Conservation (phyloP, 2,888 invertebrate genomes). For the Agonopterix arenella region DNA sequence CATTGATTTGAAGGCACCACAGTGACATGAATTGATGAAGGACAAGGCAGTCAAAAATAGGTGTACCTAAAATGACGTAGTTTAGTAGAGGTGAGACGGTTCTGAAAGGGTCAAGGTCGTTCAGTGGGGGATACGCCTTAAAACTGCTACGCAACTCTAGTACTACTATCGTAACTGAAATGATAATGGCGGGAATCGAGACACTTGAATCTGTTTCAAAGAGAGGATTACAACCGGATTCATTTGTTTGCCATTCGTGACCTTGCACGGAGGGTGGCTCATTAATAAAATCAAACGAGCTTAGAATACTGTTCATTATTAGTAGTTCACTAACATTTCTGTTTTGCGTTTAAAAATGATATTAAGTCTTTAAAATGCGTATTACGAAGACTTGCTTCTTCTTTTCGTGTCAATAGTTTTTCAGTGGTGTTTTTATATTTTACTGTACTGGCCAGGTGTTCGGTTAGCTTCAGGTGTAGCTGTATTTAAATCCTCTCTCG, state of each 20-base stretch:
- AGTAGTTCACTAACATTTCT: too few relatives aligned
- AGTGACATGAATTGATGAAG: neutral
- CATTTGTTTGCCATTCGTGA: slow-evolving; percentile 45
- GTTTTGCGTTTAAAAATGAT: too few relatives aligned
- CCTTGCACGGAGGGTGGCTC: slow-evolving; percentile 35
- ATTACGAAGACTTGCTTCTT: too few relatives aligned
- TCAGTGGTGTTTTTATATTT: too few relatives aligned
- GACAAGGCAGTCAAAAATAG: too few relatives aligned
- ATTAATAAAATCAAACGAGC: slow-evolving; percentile 30
- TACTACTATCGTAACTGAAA: slow-evolving; percentile 25
- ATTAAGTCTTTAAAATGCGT: too few relatives aligned
- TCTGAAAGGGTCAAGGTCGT: too few relatives aligned
- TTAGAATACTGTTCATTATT: too few relatives aligned
- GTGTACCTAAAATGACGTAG: neutral
- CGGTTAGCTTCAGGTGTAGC: too few relatives aligned
- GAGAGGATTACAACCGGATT: slow-evolving; percentile 35
- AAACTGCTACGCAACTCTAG: slow-evolving; percentile 9
- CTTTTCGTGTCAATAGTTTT: too few relatives aligned
- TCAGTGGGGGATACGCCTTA: neutral
- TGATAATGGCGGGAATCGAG: slow-evolving; percentile 30
- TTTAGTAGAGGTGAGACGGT: neutral
- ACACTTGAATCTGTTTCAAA: slow-evolving; percentile 33
- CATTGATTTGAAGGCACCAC: neutral
- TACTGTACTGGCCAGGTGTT: too few relatives aligned
- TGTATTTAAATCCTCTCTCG: too few relatives aligned